Evolutionary conservation across 2,113 vertebrate species (phyloP), one percentile per base, ranked within the genome.

Genomic region (Ctenodactylus gundi): DNA sequence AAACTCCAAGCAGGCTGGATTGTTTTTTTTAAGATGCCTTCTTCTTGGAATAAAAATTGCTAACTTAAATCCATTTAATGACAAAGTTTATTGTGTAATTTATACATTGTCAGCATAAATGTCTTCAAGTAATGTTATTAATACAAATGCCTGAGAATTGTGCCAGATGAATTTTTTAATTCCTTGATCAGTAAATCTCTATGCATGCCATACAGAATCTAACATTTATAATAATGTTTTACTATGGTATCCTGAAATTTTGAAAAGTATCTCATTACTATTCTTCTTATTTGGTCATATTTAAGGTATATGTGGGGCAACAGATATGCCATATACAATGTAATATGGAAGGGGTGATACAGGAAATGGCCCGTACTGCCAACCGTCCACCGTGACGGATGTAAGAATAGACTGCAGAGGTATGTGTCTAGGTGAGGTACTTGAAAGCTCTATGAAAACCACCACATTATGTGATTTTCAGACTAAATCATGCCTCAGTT

Each of bases 101-200:
- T 88, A 80, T 4, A 46, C 31, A 76, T 60, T 76, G 5, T 17
- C 58, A 82, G 14, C 2, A 64, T 27, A 87, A 51, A 46, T 76
- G 20, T 44, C 60, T 44, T 80, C n/a, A 60, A 90, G 55, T 15
- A 60, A 62, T 90, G 53, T 86, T 77, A 14, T 18, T 87, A 44
- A 88, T 23, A 57, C 78, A 27, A 91, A 91, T 14, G 1, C 29
- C 57, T 39, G n/a, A n/a, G n/a, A n/a, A n/a, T n/a, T n/a, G n/a
- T n/a, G n/a, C n/a, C n/a, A n/a, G n/a, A n/a, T n/a, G 92, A 49
- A 91, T 57, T 18, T 82, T 88, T 95, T 78, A 46, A 81, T 27
- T 8, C 27, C 27, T 77, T 84, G 29, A 57, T 46, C 86, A 85
- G 57, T 34, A 65, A 67, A 65, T 41, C 34, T 51, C 31, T 21